Evolutionary conservation across 2,888 invertebrate species (phyloP).

Genomic region (Galeopsomyia nigrocyanea): DNA sequence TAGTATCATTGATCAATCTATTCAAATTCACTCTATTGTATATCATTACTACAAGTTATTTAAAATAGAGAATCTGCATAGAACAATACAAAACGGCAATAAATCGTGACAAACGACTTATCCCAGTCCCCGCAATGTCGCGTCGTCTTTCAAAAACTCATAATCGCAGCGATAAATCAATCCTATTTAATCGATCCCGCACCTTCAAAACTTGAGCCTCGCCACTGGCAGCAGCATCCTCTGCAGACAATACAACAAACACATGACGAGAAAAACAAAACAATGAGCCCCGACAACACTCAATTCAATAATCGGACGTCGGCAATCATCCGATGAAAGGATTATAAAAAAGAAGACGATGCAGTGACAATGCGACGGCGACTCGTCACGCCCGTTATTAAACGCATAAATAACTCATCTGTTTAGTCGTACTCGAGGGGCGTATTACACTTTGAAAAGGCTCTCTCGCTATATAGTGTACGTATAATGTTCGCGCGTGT

Average conservation of each 20-base stretch:
- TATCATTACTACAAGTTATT: too few relatives aligned
- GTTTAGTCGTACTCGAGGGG: constrained; percentile 9
- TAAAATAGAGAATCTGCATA: too few relatives aligned
- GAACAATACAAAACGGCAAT: too few relatives aligned
- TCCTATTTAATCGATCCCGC: constrained; percentile 13
- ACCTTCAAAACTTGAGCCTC: too few relatives aligned
- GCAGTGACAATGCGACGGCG: background rate
- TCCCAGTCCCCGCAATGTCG: too few relatives aligned
- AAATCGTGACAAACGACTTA: too few relatives aligned
- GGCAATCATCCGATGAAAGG: constrained; percentile 18
- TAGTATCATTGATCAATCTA: too few relatives aligned
- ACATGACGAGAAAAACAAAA: background rate
- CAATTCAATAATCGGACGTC: background rate
- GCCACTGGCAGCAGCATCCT: too few relatives aligned
- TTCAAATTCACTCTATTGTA: too few relatives aligned
- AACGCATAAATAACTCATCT: constrained; percentile 44
- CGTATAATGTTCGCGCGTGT: constrained; percentile 6
- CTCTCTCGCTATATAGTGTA: constrained; percentile 6
- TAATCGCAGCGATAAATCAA: constrained; percentile 34
- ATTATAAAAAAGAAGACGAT: background rate
- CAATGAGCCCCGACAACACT: too few relatives aligned
- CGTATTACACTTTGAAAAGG: constrained; percentile 25
- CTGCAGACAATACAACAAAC: too few relatives aligned
- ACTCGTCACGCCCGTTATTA: constrained; percentile 38
- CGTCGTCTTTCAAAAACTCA: constrained; percentile 3